A percentile compares a stretch with the other conserved stretches of the same genome.
phyloP scores from a whole-genome alignment of 2,888 invertebrate genomes.

The Cynaeus angustus region DNA sequence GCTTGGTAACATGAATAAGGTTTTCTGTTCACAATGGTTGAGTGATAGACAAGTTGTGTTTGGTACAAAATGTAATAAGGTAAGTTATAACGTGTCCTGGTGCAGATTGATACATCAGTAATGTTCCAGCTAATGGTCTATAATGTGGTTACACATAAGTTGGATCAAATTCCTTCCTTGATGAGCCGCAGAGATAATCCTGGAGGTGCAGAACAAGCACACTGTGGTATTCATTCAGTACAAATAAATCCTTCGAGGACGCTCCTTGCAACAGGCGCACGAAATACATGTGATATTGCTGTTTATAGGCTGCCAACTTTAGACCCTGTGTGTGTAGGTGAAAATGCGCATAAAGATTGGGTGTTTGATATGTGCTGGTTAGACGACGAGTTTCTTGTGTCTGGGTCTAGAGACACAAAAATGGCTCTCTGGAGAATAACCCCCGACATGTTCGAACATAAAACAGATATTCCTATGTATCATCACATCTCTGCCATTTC shows the following conservation, averaged over 20 bases:
- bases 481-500: conserved; percentile 79
- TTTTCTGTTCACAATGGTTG: conserved; percentile 97
- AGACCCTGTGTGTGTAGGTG: conserved; percentile 95
- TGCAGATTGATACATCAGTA: not conserved
- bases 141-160: conserved; percentile 89
- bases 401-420: conserved; percentile 93
- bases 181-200: conserved; percentile 76
- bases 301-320: conserved; percentile 93
- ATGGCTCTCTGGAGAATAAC: conserved; percentile 92
- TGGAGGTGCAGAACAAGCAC: conserved; percentile 76
- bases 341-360: conserved; percentile 93
- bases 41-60: conserved; percentile 96
- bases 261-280: conserved; percentile 91
- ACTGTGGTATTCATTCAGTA: conserved; percentile 94
- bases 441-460: conserved; percentile 68
- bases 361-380: conserved; percentile 96
- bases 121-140: conserved; percentile 87
- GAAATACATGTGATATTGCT: conserved; percentile 94
- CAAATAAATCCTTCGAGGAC: conserved; percentile 95
- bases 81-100: conserved; percentile 64
- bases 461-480: conserved; percentile 73
- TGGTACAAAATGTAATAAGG: conserved; percentile 98
- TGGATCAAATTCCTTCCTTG: conserved; percentile 92
- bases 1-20: conserved; percentile 91
- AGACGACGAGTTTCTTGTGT: conserved; percentile 95